phyloP scores from a whole-genome alignment of 1,140 invertebrate species.

The Sminthurides bifidus region DNA sequence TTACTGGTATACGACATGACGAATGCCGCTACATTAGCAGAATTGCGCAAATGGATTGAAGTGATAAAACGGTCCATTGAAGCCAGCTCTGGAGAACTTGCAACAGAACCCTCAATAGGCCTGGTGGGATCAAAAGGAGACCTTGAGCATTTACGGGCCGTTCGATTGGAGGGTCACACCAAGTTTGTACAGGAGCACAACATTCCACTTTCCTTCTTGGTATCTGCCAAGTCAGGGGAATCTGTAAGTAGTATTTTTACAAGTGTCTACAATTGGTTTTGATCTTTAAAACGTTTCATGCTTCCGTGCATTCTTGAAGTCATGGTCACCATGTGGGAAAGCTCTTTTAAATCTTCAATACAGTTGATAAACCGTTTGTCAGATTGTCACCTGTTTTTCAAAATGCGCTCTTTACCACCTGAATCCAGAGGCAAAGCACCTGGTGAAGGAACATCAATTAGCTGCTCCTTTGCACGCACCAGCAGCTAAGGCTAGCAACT shows the following conservation, averaged over 20 bases:
- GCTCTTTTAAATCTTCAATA: neutral
- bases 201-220: slow-evolving; percentile 28
- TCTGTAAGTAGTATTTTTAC: slow-evolving; percentile 16
- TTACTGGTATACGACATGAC: slow-evolving; percentile 30
- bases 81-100: too few species aligned
- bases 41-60: slow-evolving; percentile 29
- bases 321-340: neutral
- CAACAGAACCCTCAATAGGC: slow-evolving; percentile 17
- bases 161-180: slow-evolving; percentile 25
- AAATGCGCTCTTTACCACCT: slow-evolving; percentile 30
- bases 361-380: neutral
- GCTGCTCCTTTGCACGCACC: neutral
- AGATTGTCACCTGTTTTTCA: slow-evolving; percentile 30
- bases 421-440: slow-evolving; percentile 26
- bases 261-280: neutral
- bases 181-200: slow-evolving; percentile 29
- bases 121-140: slow-evolving; percentile 28
- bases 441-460: slow-evolving; percentile 24
- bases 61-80: slow-evolving; percentile 14
- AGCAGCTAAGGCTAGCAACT: neutral
- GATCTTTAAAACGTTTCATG: neutral
- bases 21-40: slow-evolving; percentile 21
- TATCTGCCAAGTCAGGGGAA: slow-evolving; percentile 31
- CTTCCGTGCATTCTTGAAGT: neutral
- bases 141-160: slow-evolving; percentile 28